A percentile compares a stretch with the other conserved stretches of the same genome.
Evolutionary conservation across 2,797 vertebrate species (phyloP).

Genomic region (Melanotaenia pygmaea): DNA sequence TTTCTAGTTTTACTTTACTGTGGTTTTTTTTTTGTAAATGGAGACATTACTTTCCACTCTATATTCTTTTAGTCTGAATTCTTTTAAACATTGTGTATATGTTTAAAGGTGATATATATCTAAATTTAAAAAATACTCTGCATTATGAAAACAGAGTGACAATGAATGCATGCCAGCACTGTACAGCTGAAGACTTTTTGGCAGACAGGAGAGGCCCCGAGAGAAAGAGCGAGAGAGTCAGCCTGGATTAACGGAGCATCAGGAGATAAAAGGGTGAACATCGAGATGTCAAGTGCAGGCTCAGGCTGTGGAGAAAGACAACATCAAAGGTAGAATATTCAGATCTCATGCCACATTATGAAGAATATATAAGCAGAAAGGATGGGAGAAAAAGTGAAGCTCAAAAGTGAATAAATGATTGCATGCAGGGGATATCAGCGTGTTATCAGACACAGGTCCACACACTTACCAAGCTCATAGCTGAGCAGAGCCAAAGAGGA

Average conservation of each 20-base stretch:
- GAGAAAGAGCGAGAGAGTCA: constrained; percentile 56
- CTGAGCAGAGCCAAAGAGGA: constrained; percentile 39
- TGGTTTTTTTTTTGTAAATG: background rate
- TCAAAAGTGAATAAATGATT: constrained; percentile 62
- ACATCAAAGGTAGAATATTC: constrained; percentile 77
- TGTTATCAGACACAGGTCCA: constrained; percentile 57
- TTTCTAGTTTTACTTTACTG: background rate
- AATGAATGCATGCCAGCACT: constrained; percentile 4
- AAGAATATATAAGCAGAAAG: constrained; percentile 67
- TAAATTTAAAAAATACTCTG: constrained; percentile 7
- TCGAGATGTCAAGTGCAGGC: constrained; percentile 70
- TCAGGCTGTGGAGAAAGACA: constrained; percentile 67
- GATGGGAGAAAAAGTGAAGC: constrained; percentile 33
- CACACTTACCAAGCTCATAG: constrained; percentile 69
- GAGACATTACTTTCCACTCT: background rate
- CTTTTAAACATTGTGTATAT: background rate
- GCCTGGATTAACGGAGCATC: constrained; percentile 64
- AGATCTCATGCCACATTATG: constrained; percentile 67
- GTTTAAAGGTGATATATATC: constrained; percentile 12
- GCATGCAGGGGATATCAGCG: constrained; percentile 56
- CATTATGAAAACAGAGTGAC: constrained; percentile 28
- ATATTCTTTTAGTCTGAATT: background rate
- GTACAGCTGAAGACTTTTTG: constrained; percentile 57
- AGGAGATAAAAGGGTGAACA: constrained; percentile 70
- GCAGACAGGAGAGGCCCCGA: constrained; percentile 47